Percentiles rank a stretch among this genome's conserved stretches.
Evolutionary conservation across 2,888 invertebrate species (phyloP).

Genomic region (Caenorhabditis panamensis): DNA sequence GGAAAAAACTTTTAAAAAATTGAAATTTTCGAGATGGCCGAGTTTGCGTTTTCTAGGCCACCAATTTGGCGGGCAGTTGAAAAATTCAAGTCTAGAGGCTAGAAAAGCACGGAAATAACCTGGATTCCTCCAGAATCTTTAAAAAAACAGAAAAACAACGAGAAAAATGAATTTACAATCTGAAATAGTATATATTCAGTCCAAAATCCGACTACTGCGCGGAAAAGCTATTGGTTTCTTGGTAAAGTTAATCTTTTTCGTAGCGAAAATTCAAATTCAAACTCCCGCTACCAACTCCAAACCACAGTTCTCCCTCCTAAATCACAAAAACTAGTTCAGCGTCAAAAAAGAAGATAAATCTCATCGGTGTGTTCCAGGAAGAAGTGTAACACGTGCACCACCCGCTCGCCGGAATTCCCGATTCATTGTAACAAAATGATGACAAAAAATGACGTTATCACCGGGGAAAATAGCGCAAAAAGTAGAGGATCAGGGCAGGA

Average conservation of each 20-base stretch:
- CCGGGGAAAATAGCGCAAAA: not conserved
- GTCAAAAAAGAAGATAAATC: not conserved
- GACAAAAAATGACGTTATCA: slow-evolving; percentile 50
- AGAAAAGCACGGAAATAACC: no score
- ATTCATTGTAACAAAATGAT: slow-evolving; percentile 51
- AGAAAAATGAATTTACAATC: no score
- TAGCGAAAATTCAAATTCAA: no score
- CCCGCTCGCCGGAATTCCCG: not conserved
- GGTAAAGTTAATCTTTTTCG: no score
- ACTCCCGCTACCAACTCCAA: not conserved
- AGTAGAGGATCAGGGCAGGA: not conserved
- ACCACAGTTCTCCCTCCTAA: not conserved
- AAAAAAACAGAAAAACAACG: no score
- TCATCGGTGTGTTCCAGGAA: slow-evolving; percentile 4
- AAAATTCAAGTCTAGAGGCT: not conserved
- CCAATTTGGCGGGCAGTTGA: not conserved
- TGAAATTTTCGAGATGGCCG: not conserved
- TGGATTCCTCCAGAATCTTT: no score
- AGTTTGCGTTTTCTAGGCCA: not conserved
- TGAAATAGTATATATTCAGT: no score
- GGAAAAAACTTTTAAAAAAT: not conserved
- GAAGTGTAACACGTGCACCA: not conserved
- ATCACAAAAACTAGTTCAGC: not conserved
- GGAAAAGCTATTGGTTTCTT: no score
- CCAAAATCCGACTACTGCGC: no score